Evolutionary conservation across 2,797 vertebrate species (phyloP).

Genomic region (Megaceryle alcyon): DNA sequence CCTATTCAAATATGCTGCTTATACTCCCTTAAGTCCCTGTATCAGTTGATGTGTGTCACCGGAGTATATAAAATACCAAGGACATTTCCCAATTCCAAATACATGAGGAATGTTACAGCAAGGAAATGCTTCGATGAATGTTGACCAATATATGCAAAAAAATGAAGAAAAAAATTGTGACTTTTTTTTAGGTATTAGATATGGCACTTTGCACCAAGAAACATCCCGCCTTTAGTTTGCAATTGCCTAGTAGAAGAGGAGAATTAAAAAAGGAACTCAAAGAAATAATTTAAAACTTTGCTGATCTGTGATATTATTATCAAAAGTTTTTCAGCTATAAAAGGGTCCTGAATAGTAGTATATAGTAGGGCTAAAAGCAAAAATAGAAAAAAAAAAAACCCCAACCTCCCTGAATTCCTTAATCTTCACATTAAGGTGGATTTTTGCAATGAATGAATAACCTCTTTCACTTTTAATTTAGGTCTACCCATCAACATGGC

Average conservation of each 20-base stretch:
- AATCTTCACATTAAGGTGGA: slow-evolving; percentile 7
- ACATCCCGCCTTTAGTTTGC: background rate
- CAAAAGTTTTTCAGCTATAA: background rate
- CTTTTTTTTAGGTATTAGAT: background rate
- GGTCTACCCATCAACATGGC: slow-evolving; percentile 8
- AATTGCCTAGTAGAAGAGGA: background rate
- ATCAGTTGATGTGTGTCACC: background rate
- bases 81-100: background rate
- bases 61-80: background rate
- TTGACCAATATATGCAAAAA: background rate
- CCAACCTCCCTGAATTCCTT: background rate
- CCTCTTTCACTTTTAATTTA: slow-evolving; percentile 63
- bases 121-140: background rate
- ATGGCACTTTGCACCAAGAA: background rate
- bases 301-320: background rate
- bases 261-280: background rate
- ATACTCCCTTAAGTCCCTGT: background rate
- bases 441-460: slow-evolving; percentile 44
- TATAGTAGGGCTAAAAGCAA: background rate
- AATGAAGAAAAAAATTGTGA: background rate
- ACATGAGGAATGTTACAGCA: background rate
- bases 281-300: background rate
- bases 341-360: background rate
- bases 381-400: background rate
- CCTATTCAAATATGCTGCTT: background rate